These are phyloP conservation scores for Capromys pilorides DNA, from an alignment of 2,797 vertebrate genomes.

Conservation along the genomic window DNA sequence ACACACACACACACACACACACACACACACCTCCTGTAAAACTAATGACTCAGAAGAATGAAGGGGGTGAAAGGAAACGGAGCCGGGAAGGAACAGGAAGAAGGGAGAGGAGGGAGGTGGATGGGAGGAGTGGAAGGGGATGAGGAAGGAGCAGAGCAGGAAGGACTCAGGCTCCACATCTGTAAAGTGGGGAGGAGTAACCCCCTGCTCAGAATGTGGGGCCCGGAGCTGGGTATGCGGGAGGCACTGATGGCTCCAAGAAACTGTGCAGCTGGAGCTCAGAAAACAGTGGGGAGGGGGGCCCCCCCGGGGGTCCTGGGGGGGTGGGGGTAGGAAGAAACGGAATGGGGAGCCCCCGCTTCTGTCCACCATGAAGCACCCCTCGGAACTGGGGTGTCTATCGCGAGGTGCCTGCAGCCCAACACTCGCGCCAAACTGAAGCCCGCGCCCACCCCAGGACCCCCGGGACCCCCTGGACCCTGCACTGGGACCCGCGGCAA, in stretches of 20 bases:
- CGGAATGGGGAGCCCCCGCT: background rate
- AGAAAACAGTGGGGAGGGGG: too few relatives aligned
- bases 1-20: too few relatives aligned
- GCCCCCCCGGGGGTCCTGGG: too few relatives aligned
- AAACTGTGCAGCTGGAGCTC: background rate
- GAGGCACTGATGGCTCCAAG: too few relatives aligned
- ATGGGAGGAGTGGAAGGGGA: too few relatives aligned
- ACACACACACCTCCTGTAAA: background rate
- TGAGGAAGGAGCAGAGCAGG: too few relatives aligned
- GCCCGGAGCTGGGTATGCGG: too few relatives aligned
- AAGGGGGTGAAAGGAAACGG: too few relatives aligned
- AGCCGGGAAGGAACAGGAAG: background rate
- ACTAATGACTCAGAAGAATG: background rate
- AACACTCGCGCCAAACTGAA: background rate
- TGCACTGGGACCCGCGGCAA: background rate
- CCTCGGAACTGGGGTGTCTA: background rate
- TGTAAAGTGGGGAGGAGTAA: background rate
- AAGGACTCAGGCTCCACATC: background rate
- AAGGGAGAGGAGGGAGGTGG: background rate
- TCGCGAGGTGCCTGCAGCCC: background rate
- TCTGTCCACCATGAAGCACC: background rate
- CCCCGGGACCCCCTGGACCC: background rate
- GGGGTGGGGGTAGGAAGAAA: accelerated
- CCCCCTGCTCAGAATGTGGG: background rate
- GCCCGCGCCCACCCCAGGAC: background rate